Evolutionary conservation across 1,140 invertebrate genomes (phyloP).

Genomic region (Eupristina koningsbergeri): DNA sequence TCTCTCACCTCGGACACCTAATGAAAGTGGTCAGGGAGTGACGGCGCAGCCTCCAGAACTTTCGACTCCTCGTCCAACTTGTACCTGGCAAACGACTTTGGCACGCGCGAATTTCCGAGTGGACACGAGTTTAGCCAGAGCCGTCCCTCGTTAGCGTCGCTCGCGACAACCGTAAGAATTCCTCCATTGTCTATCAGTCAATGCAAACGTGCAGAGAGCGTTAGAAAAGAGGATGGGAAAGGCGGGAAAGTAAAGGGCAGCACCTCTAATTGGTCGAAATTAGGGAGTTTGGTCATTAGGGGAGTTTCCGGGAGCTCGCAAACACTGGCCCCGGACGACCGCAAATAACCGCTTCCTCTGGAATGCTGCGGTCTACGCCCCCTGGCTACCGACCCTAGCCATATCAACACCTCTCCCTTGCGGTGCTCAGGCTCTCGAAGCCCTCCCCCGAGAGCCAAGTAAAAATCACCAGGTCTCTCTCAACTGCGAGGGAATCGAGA

Average conservation of each 20-base stretch:
- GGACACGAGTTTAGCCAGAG: background rate
- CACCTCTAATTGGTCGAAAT: conserved; percentile 73
- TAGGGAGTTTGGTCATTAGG: conserved; percentile 75
- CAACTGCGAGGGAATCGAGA: conserved; percentile 21
- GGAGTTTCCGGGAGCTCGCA: conserved; percentile 63
- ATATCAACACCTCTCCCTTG: conserved; percentile 61
- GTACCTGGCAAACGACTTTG: background rate
- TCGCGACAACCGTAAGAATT: conserved; percentile 57
- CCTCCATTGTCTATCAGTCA: conserved; percentile 63
- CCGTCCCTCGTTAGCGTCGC: conserved; percentile 21
- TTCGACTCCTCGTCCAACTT: background rate
- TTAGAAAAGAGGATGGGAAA: too few relatives aligned
- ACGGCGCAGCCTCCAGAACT: background rate
- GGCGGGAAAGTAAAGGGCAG: too few relatives aligned
- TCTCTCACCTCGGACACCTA: background rate
- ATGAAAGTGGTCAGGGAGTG: background rate
- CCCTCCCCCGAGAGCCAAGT: too few relatives aligned
- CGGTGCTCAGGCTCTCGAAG: conserved; percentile 6
- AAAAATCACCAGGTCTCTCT: background rate
- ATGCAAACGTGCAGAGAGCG: conserved; percentile 62
- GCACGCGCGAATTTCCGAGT: conserved; percentile 6
- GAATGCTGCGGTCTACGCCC: conserved; percentile 65
- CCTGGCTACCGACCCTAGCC: conserved; percentile 57
- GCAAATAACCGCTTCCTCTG: conserved; percentile 68
- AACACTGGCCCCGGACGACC: conserved; percentile 52